Evolutionary conservation across 2,888 invertebrate species (phyloP).

Genomic region (Melanotus villosus): DNA sequence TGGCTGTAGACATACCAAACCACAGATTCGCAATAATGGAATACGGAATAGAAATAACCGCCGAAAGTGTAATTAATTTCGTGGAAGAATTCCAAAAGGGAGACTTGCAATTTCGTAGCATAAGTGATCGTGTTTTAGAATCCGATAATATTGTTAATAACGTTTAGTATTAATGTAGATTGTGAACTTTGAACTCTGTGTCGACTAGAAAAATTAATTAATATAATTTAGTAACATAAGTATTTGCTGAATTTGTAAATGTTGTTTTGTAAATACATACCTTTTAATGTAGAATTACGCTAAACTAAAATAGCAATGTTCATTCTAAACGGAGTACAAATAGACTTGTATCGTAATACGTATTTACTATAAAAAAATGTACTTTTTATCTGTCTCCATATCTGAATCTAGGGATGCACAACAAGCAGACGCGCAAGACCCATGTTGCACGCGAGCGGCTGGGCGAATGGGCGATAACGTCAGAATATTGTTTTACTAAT

Average conservation of each 20-base stretch:
- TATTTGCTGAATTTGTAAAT: constrained; percentile 10
- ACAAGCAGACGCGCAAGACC: too few species aligned
- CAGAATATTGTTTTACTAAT: too few species aligned
- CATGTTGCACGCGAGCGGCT: too few species aligned
- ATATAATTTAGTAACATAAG: background rate
- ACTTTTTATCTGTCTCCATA: too few species aligned
- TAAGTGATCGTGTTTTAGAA: constrained; percentile 68
- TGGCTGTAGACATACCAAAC: constrained; percentile 79
- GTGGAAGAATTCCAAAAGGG: constrained; percentile 77
- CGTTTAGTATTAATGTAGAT: constrained; percentile 33
- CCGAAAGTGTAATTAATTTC: constrained; percentile 79
- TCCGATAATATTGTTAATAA: constrained; percentile 63
- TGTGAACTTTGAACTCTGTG: background rate
- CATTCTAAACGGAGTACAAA: constrained; percentile 12
- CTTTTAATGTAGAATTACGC: background rate
- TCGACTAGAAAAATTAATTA: background rate
- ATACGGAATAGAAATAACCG: constrained; percentile 79
- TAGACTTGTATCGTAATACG: too few species aligned
- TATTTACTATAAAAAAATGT: too few species aligned
- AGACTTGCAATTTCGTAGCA: constrained; percentile 71
- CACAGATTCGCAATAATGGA: constrained; percentile 79
- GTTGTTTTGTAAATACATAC: constrained; percentile 3
- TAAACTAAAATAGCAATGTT: background rate
- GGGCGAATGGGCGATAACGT: too few species aligned
- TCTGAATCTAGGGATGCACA: too few species aligned